A percentile compares a stretch with the other conserved stretches of the same genome.
Conservation (phyloP, 2,888 invertebrate genomes). For the Homarus gammarus region DNA sequence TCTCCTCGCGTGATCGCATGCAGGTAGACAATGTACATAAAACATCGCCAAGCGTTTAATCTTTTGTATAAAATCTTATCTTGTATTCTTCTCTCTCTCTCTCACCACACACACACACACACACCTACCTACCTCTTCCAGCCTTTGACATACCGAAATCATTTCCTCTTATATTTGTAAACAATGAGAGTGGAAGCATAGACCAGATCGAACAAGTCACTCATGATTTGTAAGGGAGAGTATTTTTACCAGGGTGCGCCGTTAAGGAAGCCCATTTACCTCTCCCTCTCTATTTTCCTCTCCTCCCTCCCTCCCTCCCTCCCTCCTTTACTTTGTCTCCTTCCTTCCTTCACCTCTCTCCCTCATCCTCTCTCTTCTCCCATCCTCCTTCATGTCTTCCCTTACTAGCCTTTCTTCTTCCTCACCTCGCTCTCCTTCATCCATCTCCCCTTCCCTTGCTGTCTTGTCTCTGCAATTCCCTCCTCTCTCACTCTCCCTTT, state of each 20-base stretch:
- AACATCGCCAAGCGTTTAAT: not conserved
- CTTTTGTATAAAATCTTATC: not conserved
- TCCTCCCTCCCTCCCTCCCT: no score
- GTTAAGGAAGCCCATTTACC: slow-evolving; percentile 49
- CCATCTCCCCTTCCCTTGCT: no score
- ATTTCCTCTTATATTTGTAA: slow-evolving; percentile 45
- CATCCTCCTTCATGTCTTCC: not conserved
- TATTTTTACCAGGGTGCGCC: slow-evolving; percentile 5
- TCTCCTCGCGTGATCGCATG: not conserved
- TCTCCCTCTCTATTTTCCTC: slow-evolving; percentile 24
- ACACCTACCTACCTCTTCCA: no score
- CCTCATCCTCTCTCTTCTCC: not conserved
- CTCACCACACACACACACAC: no score
- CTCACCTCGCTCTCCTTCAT: no score
- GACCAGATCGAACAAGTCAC: slow-evolving; percentile 24
- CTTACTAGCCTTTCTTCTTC: no score
- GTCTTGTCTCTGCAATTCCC: no score
- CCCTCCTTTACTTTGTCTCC: not conserved
- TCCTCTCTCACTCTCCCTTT: no score
- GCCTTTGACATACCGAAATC: slow-evolving; percentile 33
- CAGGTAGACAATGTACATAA: not conserved
- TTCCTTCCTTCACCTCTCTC: not conserved
- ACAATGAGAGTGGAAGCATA: not conserved
- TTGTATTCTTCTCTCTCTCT: no score
- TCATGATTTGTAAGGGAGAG: no score